Evolutionary conservation across 1,140 invertebrate species (phyloP).

Genomic region (Subanguina moxae): DNA sequence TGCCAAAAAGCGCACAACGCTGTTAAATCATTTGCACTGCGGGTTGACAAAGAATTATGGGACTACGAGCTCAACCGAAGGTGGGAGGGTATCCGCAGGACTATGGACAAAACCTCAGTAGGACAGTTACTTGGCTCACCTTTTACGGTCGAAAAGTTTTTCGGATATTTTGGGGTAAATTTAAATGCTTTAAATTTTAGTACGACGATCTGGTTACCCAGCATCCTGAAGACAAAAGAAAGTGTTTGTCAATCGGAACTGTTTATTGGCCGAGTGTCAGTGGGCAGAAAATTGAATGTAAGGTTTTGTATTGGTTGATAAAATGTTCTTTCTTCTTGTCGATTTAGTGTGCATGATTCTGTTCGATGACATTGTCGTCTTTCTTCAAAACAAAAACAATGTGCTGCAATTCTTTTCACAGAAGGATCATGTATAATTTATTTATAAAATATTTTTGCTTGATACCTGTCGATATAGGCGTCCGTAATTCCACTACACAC

Average conservation of each 20-base stretch:
- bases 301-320: background rate
- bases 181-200: constrained; percentile 14
- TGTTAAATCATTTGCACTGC: constrained; percentile 36
- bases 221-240: constrained; percentile 15
- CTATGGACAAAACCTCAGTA: constrained; percentile 22
- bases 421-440: constrained; percentile 25
- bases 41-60: constrained; percentile 38
- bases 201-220: constrained; percentile 37
- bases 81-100: constrained; percentile 27
- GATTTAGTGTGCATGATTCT: constrained; percentile 29
- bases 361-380: constrained; percentile 45
- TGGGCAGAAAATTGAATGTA: constrained; percentile 31
- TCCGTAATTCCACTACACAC: constrained; percentile 33
- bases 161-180: constrained; percentile 6
- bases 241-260: constrained; percentile 27
- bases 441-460: background rate
- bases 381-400: constrained; percentile 31
- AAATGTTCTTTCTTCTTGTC: background rate
- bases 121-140: constrained; percentile 26
- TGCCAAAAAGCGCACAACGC: constrained; percentile 32
- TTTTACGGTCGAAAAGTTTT: constrained; percentile 5
- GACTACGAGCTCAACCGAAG: constrained; percentile 34
- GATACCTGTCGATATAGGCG: constrained; percentile 6
- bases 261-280: constrained; percentile 26
- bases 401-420: constrained; percentile 21